Base-by-base conservation (phyloP, 2,797 vertebrate species). In the Enteromius thamalakanensis region DNA sequence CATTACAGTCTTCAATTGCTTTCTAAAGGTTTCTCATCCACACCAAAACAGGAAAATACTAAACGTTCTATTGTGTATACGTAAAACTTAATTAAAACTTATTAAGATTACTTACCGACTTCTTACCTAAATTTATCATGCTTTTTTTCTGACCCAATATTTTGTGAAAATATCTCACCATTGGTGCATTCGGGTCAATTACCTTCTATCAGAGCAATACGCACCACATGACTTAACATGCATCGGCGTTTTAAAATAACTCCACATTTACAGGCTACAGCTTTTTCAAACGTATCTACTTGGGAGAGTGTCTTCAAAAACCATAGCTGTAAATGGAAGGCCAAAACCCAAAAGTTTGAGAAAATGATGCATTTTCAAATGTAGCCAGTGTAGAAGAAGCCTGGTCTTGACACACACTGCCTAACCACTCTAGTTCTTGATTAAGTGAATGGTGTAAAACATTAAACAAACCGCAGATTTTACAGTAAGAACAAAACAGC, bases 371-470 rank as follows among this genome's bases (percentile, higher is more conserved):
- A 15, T 64, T 64, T 64, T 64, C 29, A 64, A 65, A 65, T 34
- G 15, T 34, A 65, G 14, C 29, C 15, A 65, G 62, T 65, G 14
- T 34, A 65, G 62, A 65, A 15, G 62, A 19, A 65, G 62, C 26
- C 26, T 34, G 17, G 40, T 51, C 69, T 29, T 60, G 53, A 84
- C 58, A 49, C 40, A 89, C 74, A 84, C 79, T 76, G 81, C 69
- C 76, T 77, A 80, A 83, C 83, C 86, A 82, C 65, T 26, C n/a
- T 45, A 55, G 19, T 64, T 76, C 1, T 55, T 82, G 14, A 37
- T 19, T n/a, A 10, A 51, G 49, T 47, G 37, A 42, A 47, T 47
- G 42, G 62, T 55, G 34, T 19, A 11, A 26, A 14, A 14, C 47
- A 70, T 14, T 15, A 3, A 70, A 47, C n/a, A 23, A 67, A 37